phyloP scores from a whole-genome alignment of 2,888 invertebrate species.

The Rhamphomyia laevipes region DNA sequence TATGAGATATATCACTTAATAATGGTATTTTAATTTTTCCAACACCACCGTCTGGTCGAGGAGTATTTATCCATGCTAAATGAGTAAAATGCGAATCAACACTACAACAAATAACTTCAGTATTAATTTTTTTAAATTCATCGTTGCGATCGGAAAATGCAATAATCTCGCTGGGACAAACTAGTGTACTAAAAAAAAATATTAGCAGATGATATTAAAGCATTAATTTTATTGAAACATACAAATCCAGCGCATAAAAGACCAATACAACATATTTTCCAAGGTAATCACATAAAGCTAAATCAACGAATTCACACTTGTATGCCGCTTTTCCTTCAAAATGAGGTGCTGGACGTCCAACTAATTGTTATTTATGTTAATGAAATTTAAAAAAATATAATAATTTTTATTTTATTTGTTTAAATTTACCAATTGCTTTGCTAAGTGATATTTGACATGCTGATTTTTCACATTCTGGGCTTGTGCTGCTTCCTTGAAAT shows the following conservation, averaged over 20 bases:
- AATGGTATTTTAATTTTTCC: constrained; percentile 75
- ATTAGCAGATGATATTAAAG: background rate
- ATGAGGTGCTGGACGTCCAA: constrained; percentile 49
- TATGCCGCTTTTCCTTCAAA: constrained; percentile 74
- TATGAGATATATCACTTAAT: constrained; percentile 73
- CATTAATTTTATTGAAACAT: constrained; percentile 37
- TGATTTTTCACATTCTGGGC: too few species aligned
- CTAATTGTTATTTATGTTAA: constrained; percentile 38
- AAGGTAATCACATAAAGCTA: constrained; percentile 58
- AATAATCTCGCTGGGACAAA: constrained; percentile 76
- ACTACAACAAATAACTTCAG: constrained; percentile 72
- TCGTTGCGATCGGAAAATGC: constrained; percentile 71
- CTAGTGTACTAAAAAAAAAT: constrained; percentile 53
- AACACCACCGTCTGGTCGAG: constrained; percentile 70
- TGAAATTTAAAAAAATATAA: too few species aligned
- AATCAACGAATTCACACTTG: constrained; percentile 60
- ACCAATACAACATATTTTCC: constrained; percentile 83
- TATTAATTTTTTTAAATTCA: constrained; percentile 62
- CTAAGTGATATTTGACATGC: too few species aligned
- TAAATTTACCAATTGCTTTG: too few species aligned
- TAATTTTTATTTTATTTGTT: too few species aligned
- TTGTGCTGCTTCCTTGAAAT: constrained; percentile 48
- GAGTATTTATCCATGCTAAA: constrained; percentile 78
- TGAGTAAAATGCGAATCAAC: constrained; percentile 80
- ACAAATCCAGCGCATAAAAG: constrained; percentile 84